Percentiles rank a stretch among this genome's conserved stretches.
phyloP scores from a whole-genome alignment of 2,888 invertebrate species.

The Nomada hirtipes region DNA sequence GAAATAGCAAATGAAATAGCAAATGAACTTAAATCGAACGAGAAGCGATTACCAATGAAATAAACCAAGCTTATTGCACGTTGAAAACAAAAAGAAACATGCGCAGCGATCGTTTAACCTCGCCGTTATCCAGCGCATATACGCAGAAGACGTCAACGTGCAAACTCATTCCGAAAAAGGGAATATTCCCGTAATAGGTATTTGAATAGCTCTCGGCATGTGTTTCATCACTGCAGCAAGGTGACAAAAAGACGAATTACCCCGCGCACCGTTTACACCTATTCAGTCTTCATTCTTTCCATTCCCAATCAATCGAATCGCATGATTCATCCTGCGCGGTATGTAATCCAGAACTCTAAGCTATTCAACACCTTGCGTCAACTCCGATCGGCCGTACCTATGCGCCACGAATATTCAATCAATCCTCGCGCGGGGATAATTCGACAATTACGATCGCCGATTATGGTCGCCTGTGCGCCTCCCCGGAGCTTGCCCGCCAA shows the following conservation, averaged over 20 bases:
- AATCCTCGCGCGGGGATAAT: neutral
- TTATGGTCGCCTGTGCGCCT: neutral
- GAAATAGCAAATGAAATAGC: too few species aligned
- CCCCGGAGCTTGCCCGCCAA: neutral
- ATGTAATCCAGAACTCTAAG: neutral
- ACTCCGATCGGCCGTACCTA: neutral
- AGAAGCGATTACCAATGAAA: too few species aligned
- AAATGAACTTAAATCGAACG: too few species aligned
- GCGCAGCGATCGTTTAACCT: too few species aligned
- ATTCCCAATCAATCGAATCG: slow-evolving; percentile 7
- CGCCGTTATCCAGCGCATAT: neutral
- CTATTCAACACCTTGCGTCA: neutral
- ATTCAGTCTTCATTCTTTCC: slow-evolving; percentile 13
- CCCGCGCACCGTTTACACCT: slow-evolving; percentile 7
- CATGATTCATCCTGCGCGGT: neutral
- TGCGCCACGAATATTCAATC: slow-evolving; percentile 9
- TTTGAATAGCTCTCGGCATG: neutral
- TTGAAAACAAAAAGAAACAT: neutral
- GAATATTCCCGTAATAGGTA: neutral
- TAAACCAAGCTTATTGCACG: too few species aligned
- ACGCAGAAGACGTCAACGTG: neutral
- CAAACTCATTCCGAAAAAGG: neutral
- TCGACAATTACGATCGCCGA: neutral
- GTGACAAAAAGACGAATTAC: slow-evolving; percentile 23
- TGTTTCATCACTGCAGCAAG: neutral